Evolutionary conservation across 2,888 invertebrate species (phyloP).

Genomic region (Gymnosoma rotundatum): DNA sequence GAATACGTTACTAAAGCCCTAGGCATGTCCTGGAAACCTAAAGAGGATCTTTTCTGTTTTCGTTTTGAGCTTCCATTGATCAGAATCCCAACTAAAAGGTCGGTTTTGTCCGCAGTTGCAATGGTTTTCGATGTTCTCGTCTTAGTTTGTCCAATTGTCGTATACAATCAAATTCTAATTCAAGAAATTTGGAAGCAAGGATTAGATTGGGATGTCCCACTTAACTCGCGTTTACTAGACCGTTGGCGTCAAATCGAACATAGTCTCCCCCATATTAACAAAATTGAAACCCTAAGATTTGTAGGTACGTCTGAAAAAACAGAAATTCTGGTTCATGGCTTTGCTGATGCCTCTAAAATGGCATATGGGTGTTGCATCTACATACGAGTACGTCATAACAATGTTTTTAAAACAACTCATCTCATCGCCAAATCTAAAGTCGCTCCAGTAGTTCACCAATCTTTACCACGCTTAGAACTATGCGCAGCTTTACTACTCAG

Average conservation of each 20-base stretch:
- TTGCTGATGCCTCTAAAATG: constrained; percentile 26
- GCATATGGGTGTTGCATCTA: no score
- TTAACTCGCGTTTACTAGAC: background rate
- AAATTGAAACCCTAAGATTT: constrained; percentile 17
- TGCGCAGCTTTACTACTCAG: no score
- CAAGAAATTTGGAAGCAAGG: constrained; percentile 60
- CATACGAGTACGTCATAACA: no score
- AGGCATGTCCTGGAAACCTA: constrained; percentile 48
- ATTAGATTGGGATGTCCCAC: constrained; percentile 31
- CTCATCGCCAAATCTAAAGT: no score
- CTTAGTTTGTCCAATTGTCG: constrained; percentile 61
- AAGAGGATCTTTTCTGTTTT: background rate
- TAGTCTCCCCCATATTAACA: background rate
- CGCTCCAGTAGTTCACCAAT: no score
- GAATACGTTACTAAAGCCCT: constrained; percentile 26
- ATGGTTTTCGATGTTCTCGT: constrained; percentile 60
- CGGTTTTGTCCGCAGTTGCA: constrained; percentile 43
- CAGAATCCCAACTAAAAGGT: constrained; percentile 26
- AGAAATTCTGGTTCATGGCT: no score
- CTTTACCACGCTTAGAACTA: no score
- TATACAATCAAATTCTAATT: constrained; percentile 46
- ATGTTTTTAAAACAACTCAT: no score
- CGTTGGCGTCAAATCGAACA: constrained; percentile 17
- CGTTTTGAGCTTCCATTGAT: background rate
- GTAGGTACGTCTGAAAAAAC: background rate